Evolutionary conservation across 2,888 invertebrate species (phyloP).

Genomic region (Ariolimax columbianus): DNA sequence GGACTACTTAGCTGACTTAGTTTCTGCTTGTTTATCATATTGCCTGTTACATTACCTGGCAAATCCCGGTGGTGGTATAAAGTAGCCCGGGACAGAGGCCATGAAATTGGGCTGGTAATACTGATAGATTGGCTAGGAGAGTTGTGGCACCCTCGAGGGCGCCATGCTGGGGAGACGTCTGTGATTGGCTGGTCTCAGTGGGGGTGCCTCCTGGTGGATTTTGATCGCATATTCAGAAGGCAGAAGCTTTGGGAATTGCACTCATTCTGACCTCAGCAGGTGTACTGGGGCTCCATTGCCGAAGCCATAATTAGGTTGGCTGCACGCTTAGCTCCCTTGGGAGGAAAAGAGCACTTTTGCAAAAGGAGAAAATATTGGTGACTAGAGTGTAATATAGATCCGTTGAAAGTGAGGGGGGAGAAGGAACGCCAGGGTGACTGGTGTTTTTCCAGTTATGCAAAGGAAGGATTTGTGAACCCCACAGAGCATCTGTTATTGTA

Average conservation of each 20-base stretch:
- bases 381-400: slow-evolving; percentile 18
- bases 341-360: slow-evolving; percentile 16
- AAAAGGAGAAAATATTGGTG: slow-evolving; percentile 11
- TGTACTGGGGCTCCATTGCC: slow-evolving; percentile 54
- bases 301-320: slow-evolving; percentile 55
- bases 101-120: slow-evolving; percentile 65
- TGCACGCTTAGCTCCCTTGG: slow-evolving; percentile 40
- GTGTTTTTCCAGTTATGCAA: background rate
- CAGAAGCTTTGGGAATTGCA: slow-evolving; percentile 52
- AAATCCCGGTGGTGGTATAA: slow-evolving; percentile 59
- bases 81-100: slow-evolving; percentile 61
- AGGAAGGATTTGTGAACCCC: slow-evolving; percentile 11
- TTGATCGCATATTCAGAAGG: slow-evolving; percentile 58
- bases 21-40: slow-evolving; percentile 36
- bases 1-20: slow-evolving; percentile 27
- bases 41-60: slow-evolving; percentile 47
- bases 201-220: slow-evolving; percentile 59
- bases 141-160: slow-evolving; percentile 56
- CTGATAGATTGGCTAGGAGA: slow-evolving; percentile 67
- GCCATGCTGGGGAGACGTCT: slow-evolving; percentile 59
- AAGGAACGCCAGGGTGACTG: too few species aligned
- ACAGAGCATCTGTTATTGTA: slow-evolving; percentile 10
- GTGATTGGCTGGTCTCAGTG: slow-evolving; percentile 60
- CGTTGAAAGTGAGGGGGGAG: background rate
- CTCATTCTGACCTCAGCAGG: slow-evolving; percentile 58